phyloP scores from a whole-genome alignment of 2,113 vertebrate genomes.

The Cercopithecus mona region DNA sequence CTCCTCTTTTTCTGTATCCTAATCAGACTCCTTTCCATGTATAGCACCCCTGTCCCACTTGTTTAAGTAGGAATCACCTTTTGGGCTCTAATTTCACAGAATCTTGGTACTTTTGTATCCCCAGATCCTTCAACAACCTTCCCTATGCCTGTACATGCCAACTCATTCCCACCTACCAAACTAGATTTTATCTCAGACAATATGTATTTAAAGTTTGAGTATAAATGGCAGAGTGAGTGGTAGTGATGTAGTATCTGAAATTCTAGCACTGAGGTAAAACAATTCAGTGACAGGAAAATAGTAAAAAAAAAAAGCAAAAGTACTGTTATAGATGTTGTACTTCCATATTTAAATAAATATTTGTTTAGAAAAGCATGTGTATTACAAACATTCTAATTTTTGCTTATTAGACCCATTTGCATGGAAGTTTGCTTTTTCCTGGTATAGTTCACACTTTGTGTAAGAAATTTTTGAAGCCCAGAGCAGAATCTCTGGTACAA shows the following conservation, averaged over 20 bases:
- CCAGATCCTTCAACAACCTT: background rate
- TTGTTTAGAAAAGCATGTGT: background rate
- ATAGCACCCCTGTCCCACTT: background rate
- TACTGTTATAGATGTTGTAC: background rate
- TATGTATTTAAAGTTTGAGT: background rate
- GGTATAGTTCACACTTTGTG: background rate
- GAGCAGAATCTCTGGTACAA: background rate
- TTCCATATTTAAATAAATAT: background rate
- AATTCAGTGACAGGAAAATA: background rate
- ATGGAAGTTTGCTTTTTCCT: background rate
- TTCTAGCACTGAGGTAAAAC: background rate
- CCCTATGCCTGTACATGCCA: background rate
- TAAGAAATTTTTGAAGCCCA: conserved; percentile 16
- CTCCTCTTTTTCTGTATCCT: background rate
- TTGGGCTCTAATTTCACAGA: background rate
- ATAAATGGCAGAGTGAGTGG: background rate
- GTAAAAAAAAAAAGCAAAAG: background rate
- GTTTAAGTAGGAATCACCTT: background rate
- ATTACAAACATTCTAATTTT: background rate
- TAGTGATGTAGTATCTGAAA: background rate
- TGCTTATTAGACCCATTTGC: background rate
- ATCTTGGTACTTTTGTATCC: background rate
- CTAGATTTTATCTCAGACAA: background rate
- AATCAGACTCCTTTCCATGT: conserved; percentile 16
- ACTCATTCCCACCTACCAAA: background rate